Percentiles rank a stretch among this genome's conserved stretches.
Conservation (phyloP, 1,140 invertebrate genomes). For the Tetragonula clypearis region DNA sequence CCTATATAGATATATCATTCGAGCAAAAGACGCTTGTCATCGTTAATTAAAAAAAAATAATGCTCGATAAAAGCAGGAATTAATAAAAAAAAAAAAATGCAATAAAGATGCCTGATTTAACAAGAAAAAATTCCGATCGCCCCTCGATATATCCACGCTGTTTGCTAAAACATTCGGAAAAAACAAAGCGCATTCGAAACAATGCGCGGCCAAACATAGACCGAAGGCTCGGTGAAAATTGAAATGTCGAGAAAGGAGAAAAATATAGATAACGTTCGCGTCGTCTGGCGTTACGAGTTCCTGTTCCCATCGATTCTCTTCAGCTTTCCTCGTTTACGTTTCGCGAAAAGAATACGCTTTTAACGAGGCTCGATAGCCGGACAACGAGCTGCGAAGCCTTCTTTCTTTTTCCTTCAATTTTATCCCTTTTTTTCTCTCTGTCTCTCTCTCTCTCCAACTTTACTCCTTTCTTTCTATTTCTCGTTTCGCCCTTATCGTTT, state of each 20-base stretch:
- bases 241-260: not conserved
- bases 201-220: not conserved
- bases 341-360: constrained; percentile 45
- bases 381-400: not conserved
- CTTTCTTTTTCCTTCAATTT: not conserved
- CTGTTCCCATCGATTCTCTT: constrained; percentile 29
- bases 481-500: not conserved
- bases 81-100: not conserved
- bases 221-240: too few species aligned
- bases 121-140: not conserved
- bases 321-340: constrained; percentile 25
- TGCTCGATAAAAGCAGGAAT: too few species aligned
- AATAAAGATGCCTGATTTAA: not conserved
- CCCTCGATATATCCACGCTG: not conserved
- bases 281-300: not conserved
- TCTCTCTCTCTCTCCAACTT: not conserved
- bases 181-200: not conserved
- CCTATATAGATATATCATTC: too few species aligned
- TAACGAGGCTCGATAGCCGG: constrained; percentile 41
- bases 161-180: not conserved
- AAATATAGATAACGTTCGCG: constrained; percentile 10
- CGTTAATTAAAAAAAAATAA: too few species aligned
- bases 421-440: too few species aligned
- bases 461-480: not conserved
- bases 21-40: too few species aligned